phyloP scores from a whole-genome alignment of 2,888 invertebrate species.

The Nineta flava region DNA sequence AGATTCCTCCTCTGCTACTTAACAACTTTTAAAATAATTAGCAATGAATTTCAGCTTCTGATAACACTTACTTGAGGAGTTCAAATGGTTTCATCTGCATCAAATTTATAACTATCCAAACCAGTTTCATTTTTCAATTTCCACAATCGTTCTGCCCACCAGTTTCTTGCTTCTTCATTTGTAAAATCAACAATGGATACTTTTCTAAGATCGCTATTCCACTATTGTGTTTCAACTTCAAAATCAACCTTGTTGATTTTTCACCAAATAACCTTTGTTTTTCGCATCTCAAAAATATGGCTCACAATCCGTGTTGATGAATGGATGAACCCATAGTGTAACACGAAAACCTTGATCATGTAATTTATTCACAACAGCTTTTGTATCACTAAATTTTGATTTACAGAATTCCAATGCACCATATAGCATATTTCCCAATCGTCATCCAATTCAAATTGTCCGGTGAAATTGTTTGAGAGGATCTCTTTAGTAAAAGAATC shows the following conservation, averaged over 20 bases:
- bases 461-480: conserved; percentile 44
- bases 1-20: too few species aligned
- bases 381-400: conserved; percentile 52
- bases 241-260: conserved; percentile 34
- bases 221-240: conserved; percentile 33
- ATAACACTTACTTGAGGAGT: conserved; percentile 40
- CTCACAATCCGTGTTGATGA: conserved; percentile 58
- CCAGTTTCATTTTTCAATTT: conserved; percentile 40
- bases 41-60: too few species aligned
- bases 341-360: conserved; percentile 54
- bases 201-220: conserved; percentile 34
- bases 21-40: too few species aligned
- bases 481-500: conserved; percentile 53
- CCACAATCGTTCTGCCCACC: conserved; percentile 36
- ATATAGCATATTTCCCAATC: conserved; percentile 75
- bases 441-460: conserved; percentile 77
- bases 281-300: conserved; percentile 40
- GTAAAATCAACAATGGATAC: conserved; percentile 57
- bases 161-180: conserved; percentile 43
- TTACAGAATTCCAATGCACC: conserved; percentile 61
- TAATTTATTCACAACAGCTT: conserved; percentile 39
- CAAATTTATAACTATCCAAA: conserved; percentile 64
- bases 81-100: conserved; percentile 64
- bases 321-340: conserved; percentile 75
- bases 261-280: conserved; percentile 36